Evolutionary conservation across 2,113 vertebrate genomes (phyloP), one percentile per base, ranked within the genome.

Genomic region (Leuciscus idus): DNA sequence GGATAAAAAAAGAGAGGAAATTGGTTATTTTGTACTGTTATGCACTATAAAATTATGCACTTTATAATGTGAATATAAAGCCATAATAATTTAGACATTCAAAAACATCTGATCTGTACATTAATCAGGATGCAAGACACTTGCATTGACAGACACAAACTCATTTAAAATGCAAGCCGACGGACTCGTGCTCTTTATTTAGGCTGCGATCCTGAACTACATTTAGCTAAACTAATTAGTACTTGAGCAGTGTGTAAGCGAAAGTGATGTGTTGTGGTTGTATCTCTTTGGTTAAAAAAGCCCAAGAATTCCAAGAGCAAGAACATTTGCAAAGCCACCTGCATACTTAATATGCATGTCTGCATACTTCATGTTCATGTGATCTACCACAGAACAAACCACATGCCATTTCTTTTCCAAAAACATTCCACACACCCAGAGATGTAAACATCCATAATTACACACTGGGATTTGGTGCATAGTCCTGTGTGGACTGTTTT

Each of bases 151-250:
- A 75, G 23, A 75, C 73, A 48, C 72, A 76, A 9, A 26, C 26
- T 52, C 43, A 8, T 76, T 76, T 76, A 17, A 76, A 50, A 73
- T 73, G 70, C 70, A 73, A 28, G 73, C 73, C 3, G 43, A 75
- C 6, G 2, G n/a, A 48, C 12, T 75, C 4, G 2, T 43, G 72
- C 43, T 75, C 73, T 76, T 76, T 28, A 76, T 50, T 50, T 28
- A 76, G 73, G 23, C 73, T 17, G 73, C n/a, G 1, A 48, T 76
- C 46, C 46, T 76, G n/a, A 52, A 76, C 73, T 76, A 15, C 46
- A 48, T 73, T 76, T 50, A 75, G 73, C 73, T 50, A 52, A 76
- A 76, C n/a, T 52, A 46, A 75, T 75, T 75, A 76, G 73, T 50
- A 76, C 39, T 19, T n/a, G 2, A 28, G 46, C 23, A 50, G 39